These are phyloP conservation scores for Clamator glandarius DNA, from an alignment of 2,797 vertebrate species.

Conservation along the genomic window DNA sequence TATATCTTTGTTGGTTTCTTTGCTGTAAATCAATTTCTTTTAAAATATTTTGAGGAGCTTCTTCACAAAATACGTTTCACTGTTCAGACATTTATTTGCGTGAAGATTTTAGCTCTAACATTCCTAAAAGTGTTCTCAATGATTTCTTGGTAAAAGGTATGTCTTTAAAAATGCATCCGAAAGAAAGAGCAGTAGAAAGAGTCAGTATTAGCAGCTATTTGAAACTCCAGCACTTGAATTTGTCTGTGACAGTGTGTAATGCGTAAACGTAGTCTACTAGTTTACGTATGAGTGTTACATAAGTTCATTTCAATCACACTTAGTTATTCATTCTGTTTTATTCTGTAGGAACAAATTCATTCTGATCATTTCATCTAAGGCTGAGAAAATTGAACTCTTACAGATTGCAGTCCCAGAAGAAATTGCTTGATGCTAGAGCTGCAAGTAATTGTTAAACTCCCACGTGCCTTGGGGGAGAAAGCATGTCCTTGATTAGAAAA, in stretches of 20 bases:
- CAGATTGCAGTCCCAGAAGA: constrained; percentile 79
- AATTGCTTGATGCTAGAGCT: constrained; percentile 78
- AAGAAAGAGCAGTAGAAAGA: background rate
- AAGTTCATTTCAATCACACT: constrained; percentile 81
- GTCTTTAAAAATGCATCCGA: background rate
- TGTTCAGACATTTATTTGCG: background rate
- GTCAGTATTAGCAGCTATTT: background rate
- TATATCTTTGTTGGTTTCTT: background rate
- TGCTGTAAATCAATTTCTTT: background rate
- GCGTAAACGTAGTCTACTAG: background rate
- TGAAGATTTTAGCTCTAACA: background rate
- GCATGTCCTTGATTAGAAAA: constrained; percentile 80
- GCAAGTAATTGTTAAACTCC: constrained; percentile 82
- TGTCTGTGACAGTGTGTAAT: background rate
- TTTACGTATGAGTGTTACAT: constrained; percentile 59
- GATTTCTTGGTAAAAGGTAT: background rate
- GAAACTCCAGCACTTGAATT: background rate
- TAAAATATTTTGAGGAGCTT: background rate
- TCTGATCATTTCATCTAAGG: constrained; percentile 78
- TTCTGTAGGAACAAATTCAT: constrained; percentile 81
- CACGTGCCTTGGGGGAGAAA: constrained; percentile 72
- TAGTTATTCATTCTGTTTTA: constrained; percentile 77
- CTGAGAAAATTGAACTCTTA: constrained; percentile 82
- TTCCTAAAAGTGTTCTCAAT: background rate
- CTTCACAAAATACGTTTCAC: background rate